Conservation (phyloP, 1,140 invertebrate species). For the Sycophila sp. region DNA sequence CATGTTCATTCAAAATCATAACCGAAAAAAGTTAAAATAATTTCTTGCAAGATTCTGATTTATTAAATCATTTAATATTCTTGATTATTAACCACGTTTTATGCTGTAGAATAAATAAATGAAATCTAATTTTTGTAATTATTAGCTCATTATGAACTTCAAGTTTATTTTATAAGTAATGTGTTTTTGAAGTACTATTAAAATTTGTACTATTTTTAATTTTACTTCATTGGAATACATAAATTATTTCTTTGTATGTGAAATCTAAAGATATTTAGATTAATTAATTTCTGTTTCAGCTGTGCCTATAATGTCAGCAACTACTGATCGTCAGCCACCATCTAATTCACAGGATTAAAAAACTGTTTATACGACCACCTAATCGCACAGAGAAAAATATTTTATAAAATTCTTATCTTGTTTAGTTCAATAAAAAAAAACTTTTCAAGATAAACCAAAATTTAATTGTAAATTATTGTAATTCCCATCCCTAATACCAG, state of each 20-base stretch:
- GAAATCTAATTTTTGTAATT: too few relatives aligned
- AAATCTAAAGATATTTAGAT: background rate
- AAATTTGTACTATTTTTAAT: background rate
- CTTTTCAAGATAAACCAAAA: conserved; percentile 35
- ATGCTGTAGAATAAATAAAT: too few relatives aligned
- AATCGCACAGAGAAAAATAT: conserved; percentile 27
- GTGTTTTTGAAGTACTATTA: too few relatives aligned
- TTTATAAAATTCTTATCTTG: conserved; percentile 47
- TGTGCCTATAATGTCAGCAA: conserved; percentile 26
- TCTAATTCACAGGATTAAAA: conserved; percentile 1
- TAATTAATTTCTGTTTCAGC: conserved; percentile 36
- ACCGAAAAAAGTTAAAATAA: too few relatives aligned
- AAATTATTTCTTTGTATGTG: background rate
- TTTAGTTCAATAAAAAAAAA: conserved; percentile 47
- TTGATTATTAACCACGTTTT: too few relatives aligned
- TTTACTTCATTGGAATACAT: background rate
- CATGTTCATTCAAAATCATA: too few relatives aligned
- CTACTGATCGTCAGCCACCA: background rate
- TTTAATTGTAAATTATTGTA: background rate
- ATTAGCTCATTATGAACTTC: background rate
- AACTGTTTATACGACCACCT: background rate
- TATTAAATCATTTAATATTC: too few relatives aligned
- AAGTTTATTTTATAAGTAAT: background rate
- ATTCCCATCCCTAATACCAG: background rate
- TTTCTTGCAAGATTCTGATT: too few relatives aligned